Evolutionary conservation across 1,140 invertebrate genomes (phyloP).

Genomic region (Drosophila serrata): DNA sequence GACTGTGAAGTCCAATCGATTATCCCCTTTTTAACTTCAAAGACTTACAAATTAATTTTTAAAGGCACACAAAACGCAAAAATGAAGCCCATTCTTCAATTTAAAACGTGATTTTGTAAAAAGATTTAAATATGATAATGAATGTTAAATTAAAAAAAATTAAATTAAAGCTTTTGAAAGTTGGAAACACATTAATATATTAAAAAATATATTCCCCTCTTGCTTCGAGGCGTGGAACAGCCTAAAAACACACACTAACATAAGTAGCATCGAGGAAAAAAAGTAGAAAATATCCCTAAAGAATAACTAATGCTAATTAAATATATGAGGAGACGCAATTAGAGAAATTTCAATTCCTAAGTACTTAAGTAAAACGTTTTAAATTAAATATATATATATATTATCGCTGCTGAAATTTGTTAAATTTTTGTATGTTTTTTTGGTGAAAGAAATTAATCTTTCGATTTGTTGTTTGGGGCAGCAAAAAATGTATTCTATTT

Average conservation of each 20-base stretch:
- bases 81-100: conserved; percentile 3
- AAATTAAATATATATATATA: conserved; percentile 20
- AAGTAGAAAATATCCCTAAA: conserved; percentile 16
- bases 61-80: conserved; percentile 18
- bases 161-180: not conserved
- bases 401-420: conserved; percentile 18
- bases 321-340: conserved; percentile 33
- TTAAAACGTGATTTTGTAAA: not conserved
- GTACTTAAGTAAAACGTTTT: conserved; percentile 41
- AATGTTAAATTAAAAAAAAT: not conserved
- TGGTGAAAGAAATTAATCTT: conserved; percentile 27
- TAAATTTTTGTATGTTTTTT: conserved; percentile 26
- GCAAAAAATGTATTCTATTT: conserved; percentile 42
- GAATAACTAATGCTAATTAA: conserved; percentile 18
- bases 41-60: not conserved
- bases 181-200: conserved; percentile 10
- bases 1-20: not conserved
- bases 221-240: not conserved
- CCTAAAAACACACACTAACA: conserved; percentile 17
- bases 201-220: not conserved
- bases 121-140: not conserved
- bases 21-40: not conserved
- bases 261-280: conserved; percentile 16
- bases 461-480: conserved; percentile 40
- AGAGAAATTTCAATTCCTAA: conserved; percentile 33